Base-by-base conservation (phyloP, 2,888 invertebrate species). In the Drosophila acutilabella region DNA sequence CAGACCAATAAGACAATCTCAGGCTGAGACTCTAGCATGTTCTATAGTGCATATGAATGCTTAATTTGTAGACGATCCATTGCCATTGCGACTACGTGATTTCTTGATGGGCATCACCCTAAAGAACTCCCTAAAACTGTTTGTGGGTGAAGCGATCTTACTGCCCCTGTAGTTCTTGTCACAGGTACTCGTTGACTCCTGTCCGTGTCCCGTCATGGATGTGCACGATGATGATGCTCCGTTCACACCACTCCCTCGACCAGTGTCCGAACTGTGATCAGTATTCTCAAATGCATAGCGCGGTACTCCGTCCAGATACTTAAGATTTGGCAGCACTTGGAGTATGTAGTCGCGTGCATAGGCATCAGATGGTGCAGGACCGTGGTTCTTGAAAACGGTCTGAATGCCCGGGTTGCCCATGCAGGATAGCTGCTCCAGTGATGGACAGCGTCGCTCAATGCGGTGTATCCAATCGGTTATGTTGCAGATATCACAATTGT, bases 381-480 rank as follows among this genome's bases (percentile, higher is more conserved):
- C 51, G 6, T 72, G 59, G 4, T 16, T 69, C 10, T 74, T 86
- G 20, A 88, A 86, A 1, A 95, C 95, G 75, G 95, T 96, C 0
- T 96, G 96, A 5, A 83, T 85, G 0, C 96, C 96, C 0, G 95
- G 94, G 92, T 98, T 98, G 18, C 97, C 97, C 97, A 98, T 91
- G 23, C 91, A 93, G 14, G 96, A 96, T 0, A 98, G 92, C 90
- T 95, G 95, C 83, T 94, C 94, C 26, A 98, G 92, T 81, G 95
- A 95, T 0, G 97, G 96, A 78, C 96, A 95, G 1, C 96, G 95
- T 47, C 94, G 93, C 76, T 95, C 94, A 68, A 97, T 93, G 84
- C 94, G 95, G 72, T 94, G 94, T 57, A 96, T 94, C 94, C 96
- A 97, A 13, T 95, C 95, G 91, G 95, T 95, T 4, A 97, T 90